Evolutionary conservation across 2,888 invertebrate species (phyloP), one percentile per base, ranked within the genome.

Genomic region (Acrobasis suavella): DNA sequence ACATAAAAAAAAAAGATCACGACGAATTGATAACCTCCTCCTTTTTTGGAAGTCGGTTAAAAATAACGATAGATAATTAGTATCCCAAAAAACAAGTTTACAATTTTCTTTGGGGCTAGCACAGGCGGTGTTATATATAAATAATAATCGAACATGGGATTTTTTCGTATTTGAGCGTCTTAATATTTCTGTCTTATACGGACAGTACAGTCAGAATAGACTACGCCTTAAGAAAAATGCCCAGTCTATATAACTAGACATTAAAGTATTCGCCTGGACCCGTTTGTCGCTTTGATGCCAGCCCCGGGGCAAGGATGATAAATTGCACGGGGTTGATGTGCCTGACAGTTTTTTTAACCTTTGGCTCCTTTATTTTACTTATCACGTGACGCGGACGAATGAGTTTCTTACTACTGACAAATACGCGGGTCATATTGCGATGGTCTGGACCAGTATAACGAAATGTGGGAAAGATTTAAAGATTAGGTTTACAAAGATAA

Each of bases 301-400:
- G 81, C 83, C 80, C 72, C 69, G 69, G 77, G 82, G 76, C 82
- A 70, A 67, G 72, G 78, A 85, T 86, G 87, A 88, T 87, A 86
- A 87, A 87, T 87, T 83, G 79, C 82, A 77, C 73, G 70, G 75
- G 78, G 78, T 82, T 82, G 83, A 83, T 86, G 84, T 80, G 77
- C 70, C 78, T 83, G 85, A 84, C 86, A 83, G 77, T 82, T 83
- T 84, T 80, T 81, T 60, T 80, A 80, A 82, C 82, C 81, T 83
- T 83, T 83, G 72, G 75, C 64, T 79, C 79, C 75, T 84, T 85
- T 84, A 87, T 85, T 82, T 78, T 75, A 75, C 80, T 86, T 85
- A 86, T 85, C 85, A 70, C 65, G 68, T 80, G 81, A 78, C 80
- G 80, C 75, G 78, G 80, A 74, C 78, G 81, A 82, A 82, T 85